These are phyloP conservation scores for Pyrrhosoma nymphula DNA, from an alignment of 2,888 invertebrate genomes.

Conservation along the genomic window DNA sequence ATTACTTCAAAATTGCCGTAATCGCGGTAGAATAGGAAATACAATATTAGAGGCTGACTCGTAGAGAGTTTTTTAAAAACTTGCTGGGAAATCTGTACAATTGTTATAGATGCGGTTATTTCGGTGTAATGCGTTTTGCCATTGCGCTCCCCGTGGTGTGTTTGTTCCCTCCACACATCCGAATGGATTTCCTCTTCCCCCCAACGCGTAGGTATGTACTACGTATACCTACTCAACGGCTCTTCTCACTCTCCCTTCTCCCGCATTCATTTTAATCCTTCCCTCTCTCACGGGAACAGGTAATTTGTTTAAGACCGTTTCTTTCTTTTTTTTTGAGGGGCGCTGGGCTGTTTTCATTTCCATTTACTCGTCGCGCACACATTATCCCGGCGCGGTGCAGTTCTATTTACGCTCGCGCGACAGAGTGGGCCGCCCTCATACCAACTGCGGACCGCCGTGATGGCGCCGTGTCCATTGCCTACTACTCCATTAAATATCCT, in stretches of 20 bases:
- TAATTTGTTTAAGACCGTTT: background rate
- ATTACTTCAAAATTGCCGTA: no score
- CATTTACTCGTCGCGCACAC: background rate
- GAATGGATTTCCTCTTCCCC: background rate
- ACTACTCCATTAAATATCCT: conserved; percentile 1
- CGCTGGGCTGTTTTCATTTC: background rate
- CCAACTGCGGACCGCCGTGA: background rate
- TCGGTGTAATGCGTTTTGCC: background rate
- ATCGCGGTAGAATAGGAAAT: no score
- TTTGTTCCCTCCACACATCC: background rate
- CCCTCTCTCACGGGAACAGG: background rate
- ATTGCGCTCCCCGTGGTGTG: background rate
- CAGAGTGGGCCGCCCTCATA: background rate
- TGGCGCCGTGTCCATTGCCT: background rate
- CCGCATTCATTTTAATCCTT: background rate
- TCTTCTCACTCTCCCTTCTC: no score
- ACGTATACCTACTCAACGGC: background rate
- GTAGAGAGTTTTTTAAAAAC: background rate
- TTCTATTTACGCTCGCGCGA: background rate
- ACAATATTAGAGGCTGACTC: no score
- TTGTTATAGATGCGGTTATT: background rate
- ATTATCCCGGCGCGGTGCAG: background rate
- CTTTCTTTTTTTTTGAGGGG: background rate
- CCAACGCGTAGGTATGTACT: no score
- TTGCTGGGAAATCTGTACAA: background rate